Percentiles rank a stretch among this genome's conserved stretches.
Conservation (phyloP, 2,888 invertebrate species). For the Meta bourneti region DNA sequence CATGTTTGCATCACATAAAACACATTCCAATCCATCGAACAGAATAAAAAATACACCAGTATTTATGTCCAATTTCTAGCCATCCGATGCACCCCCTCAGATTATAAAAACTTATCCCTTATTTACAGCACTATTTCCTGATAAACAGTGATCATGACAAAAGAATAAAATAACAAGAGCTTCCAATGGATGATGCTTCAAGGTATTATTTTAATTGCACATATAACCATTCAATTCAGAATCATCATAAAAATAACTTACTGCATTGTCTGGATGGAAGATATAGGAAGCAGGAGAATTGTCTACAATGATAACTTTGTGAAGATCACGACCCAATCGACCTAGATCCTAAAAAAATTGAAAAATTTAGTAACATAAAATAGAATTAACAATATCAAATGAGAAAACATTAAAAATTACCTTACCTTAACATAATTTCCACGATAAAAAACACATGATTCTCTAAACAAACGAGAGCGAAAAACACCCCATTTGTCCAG, state of each 20-base stretch:
- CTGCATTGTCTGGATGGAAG: constrained; percentile 99
- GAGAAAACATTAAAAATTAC: background rate
- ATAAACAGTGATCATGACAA: too few species aligned
- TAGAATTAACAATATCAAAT: background rate
- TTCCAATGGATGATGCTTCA: too few species aligned
- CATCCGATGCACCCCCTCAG: too few species aligned
- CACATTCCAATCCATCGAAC: too few species aligned
- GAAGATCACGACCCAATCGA: constrained; percentile 96
- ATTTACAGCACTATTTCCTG: too few species aligned
- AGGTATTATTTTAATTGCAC: too few species aligned
- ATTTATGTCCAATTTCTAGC: too few species aligned
- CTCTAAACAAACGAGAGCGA: constrained; percentile 97
- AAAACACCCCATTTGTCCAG: constrained; percentile 98
- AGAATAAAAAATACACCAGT: too few species aligned
- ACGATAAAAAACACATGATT: constrained; percentile 99
- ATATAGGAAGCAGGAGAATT: constrained; percentile 99
- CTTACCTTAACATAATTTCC: constrained; percentile 97
- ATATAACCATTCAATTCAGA: too few species aligned
- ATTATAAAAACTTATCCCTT: too few species aligned
- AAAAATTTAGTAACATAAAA: background rate
- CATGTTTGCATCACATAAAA: too few species aligned
- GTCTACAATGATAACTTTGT: constrained; percentile 98
- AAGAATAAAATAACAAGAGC: too few species aligned
- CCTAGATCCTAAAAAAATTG: constrained; percentile 88
- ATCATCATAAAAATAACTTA: constrained; percentile 84